These are phyloP conservation scores for Lasiommata megera DNA, from an alignment of 2,888 invertebrate species.

Conservation along the genomic window DNA sequence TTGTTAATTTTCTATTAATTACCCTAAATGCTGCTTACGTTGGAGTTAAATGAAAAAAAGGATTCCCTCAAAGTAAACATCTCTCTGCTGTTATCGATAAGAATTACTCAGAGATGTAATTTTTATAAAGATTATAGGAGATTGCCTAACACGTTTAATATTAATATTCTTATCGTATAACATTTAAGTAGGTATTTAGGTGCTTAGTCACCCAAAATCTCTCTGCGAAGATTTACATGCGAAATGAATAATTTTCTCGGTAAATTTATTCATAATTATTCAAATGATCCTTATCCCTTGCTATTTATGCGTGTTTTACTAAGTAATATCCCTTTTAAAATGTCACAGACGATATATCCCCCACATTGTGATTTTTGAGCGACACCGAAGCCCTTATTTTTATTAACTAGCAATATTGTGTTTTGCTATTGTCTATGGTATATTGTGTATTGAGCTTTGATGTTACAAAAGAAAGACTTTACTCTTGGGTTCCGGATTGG, in stretches of 20 bases:
- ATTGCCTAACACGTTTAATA: neutral
- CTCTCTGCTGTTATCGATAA: no score
- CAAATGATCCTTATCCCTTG: constrained; percentile 20
- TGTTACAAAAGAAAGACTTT: no score
- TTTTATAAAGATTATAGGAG: no score
- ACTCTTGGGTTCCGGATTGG: no score
- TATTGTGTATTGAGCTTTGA: no score
- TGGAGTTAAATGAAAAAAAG: no score
- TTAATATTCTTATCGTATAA: neutral
- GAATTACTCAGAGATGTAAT: no score
- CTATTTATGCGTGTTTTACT: constrained; percentile 20
- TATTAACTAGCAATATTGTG: neutral
- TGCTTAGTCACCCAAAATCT: constrained; percentile 7
- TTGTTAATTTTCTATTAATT: no score
- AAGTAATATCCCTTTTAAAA: constrained; percentile 20
- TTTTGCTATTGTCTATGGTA: no score
- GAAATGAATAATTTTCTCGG: constrained; percentile 13
- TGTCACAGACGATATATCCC: constrained; percentile 8
- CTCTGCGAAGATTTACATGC: constrained; percentile 13
- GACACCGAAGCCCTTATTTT: neutral
- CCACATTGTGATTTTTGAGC: constrained; percentile 2
- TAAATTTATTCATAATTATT: constrained; percentile 26
- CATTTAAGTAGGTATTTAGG: constrained; percentile 5
- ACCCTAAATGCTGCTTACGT: no score
- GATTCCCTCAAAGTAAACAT: no score